These are phyloP conservation scores for Phenganax marumi DNA, from an alignment of 92 coral and sea anemone species.

Conservation along the genomic window DNA sequence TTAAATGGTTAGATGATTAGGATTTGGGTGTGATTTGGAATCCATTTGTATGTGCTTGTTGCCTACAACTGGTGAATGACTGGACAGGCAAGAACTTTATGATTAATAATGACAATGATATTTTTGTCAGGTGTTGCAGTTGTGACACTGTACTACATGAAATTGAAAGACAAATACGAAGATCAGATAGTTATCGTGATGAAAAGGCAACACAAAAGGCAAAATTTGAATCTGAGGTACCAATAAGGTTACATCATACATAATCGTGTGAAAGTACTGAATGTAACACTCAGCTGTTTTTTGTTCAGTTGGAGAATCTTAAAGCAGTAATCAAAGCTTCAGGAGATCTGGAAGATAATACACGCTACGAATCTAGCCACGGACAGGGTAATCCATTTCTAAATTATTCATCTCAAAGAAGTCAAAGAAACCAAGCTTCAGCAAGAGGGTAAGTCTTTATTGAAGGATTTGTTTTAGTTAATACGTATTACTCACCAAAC, in stretches of 20 bases:
- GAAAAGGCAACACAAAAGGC: slow-evolving; percentile 73
- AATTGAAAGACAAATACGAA: slow-evolving; percentile 93
- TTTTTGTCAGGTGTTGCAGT: slow-evolving; percentile 82
- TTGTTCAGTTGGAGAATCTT: slow-evolving; percentile 79
- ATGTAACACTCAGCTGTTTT: not conserved
- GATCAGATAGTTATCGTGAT: slow-evolving; percentile 86
- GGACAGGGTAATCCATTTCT: slow-evolving; percentile 10
- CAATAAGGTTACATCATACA: not conserved
- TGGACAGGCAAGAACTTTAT: too few relatives aligned
- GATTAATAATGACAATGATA: not conserved
- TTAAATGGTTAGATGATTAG: not conserved
- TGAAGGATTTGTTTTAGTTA: not conserved
- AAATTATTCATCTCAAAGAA: slow-evolving; percentile 1
- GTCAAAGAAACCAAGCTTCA: slow-evolving; percentile 2
- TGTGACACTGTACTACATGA: slow-evolving; percentile 91
- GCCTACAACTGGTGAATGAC: too few relatives aligned
- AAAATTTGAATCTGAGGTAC: slow-evolving; percentile 89
- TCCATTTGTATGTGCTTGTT: too few relatives aligned
- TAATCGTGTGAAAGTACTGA: not conserved
- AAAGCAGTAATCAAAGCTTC: slow-evolving; percentile 97
- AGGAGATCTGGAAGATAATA: slow-evolving; percentile 82
- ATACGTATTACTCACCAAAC: too few relatives aligned
- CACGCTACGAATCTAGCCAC: not conserved
- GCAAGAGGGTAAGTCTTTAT: not conserved
- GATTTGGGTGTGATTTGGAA: too few relatives aligned